Conservation (phyloP, 2,113 vertebrate genomes). For the Otocyon megalotis region DNA sequence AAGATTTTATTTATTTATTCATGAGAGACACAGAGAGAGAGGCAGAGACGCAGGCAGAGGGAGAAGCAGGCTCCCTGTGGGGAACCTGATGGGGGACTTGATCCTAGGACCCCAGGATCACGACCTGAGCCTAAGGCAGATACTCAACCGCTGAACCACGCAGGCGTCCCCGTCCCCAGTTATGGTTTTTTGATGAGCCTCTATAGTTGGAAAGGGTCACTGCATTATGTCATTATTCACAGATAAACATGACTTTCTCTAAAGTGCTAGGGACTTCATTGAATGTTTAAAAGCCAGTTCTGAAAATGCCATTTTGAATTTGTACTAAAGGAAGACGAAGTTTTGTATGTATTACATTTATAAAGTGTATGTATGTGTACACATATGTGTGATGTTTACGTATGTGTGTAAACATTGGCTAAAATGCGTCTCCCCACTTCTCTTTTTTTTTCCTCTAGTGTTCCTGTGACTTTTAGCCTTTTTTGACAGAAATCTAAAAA, state of each 20-base stretch:
- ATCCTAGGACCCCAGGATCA: no score
- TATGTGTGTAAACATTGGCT: background rate
- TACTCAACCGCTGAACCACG: no score
- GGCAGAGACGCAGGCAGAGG: no score
- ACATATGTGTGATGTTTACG: background rate
- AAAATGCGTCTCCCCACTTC: background rate
- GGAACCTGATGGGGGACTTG: no score
- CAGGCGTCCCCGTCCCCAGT: background rate
- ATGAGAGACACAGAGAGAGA: no score
- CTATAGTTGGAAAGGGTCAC: background rate
- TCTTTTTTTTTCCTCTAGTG: background rate
- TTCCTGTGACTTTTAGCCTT: background rate
- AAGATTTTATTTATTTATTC: no score
- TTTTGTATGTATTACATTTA: background rate
- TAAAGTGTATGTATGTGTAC: background rate
- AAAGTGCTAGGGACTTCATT: background rate
- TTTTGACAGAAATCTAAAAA: background rate
- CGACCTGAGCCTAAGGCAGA: no score
- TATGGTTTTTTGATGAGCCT: background rate
- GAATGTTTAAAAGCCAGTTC: background rate
- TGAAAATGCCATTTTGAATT: conserved; percentile 36
- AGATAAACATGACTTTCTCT: background rate
- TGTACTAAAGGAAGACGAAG: background rate
- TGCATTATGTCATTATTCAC: background rate
- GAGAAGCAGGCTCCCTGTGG: no score